phyloP scores from a whole-genome alignment of 2,888 invertebrate genomes.

The Volucella zonaria region DNA sequence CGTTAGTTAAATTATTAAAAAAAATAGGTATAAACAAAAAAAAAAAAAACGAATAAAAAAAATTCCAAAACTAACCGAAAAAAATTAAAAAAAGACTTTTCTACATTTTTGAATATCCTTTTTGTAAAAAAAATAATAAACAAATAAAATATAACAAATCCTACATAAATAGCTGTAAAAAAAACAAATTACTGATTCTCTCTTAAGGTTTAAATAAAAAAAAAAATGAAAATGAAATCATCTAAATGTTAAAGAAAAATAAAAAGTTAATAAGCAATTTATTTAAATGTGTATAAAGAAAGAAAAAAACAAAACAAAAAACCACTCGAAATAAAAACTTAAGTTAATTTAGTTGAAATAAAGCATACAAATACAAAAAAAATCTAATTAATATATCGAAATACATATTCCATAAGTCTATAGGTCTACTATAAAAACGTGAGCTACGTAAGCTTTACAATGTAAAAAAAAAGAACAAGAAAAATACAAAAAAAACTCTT shows the following conservation, averaged over 20 bases:
- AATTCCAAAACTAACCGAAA: conserved; percentile 27
- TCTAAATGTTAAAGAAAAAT: conserved; percentile 64
- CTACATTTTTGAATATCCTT: conserved; percentile 73
- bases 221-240: conserved; percentile 35
- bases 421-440: conserved; percentile 43
- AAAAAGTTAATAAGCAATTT: conserved; percentile 53
- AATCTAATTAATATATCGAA: conserved; percentile 64
- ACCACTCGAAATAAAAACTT: conserved; percentile 33
- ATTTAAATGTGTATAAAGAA: conserved; percentile 59
- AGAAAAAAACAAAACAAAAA: conserved; percentile 19
- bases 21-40: conserved; percentile 33
- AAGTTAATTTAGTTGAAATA: conserved; percentile 56
- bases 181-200: conserved; percentile 61
- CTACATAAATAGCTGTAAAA: conserved; percentile 65
- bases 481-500: conserved; percentile 25
- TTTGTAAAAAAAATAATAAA: conserved; percentile 64
- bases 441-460: conserved; percentile 43
- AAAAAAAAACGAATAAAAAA: conserved; percentile 22
- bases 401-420: conserved; percentile 67
- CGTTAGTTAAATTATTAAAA: conserved; percentile 72
- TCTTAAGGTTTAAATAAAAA: conserved; percentile 61
- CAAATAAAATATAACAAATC: conserved; percentile 50
- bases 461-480: conserved; percentile 46
- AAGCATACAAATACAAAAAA: conserved; percentile 9
- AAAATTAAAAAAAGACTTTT: conserved; percentile 61